Evolutionary conservation across 1,140 invertebrate species (phyloP), one percentile per base, ranked within the genome.

Genomic region (Tetranychus cinnabarinus): DNA sequence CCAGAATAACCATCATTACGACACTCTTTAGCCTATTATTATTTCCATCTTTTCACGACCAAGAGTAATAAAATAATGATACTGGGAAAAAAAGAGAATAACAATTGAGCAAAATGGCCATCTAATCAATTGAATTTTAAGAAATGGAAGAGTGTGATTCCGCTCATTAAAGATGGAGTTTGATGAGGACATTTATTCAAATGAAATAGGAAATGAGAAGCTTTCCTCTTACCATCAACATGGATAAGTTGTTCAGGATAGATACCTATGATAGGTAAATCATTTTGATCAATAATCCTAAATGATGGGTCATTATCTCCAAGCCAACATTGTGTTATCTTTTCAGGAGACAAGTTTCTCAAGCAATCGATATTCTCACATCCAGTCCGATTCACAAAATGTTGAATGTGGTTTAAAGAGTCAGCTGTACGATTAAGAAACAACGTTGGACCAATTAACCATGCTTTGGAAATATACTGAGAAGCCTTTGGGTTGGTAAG

Each of bases 251-350:
- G 66, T 36, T 67, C 65, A 12, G 65, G 61, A 37, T 62, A 66
- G 8, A 67, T 67, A 7, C 65, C 66, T 33, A 65, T 60, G 37
- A 67, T 66, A 2, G 66, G 66, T 7, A 67, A 47, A 63, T 66
- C 65, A 50, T 67, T 67, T 60, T 67, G 66, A 56, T 67, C 66
- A 47, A 65, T 56, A 13, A 67, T 66, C 33, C 65, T 61, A 54
- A 66, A 67, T 3, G 65, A 63, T 10, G 66, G 62, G 45, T 67
- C 66, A 37, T 67, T 63, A 42, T 65, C 65, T 12, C 65, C 66
- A n/a, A 67, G 33, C 57, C 65, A 66, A 0, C 56, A 52, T 15
- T 56, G 13, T 12, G 65, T 62, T 33, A 65, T 52, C 5, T 66
- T 54, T 23, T 65, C 42, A 7, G 62, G 58, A 1, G 47, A 33